Evolutionary conservation across 2,113 vertebrate species (phyloP), one percentile per base, ranked within the genome.

Genomic region (Eubucco bourcierii): DNA sequence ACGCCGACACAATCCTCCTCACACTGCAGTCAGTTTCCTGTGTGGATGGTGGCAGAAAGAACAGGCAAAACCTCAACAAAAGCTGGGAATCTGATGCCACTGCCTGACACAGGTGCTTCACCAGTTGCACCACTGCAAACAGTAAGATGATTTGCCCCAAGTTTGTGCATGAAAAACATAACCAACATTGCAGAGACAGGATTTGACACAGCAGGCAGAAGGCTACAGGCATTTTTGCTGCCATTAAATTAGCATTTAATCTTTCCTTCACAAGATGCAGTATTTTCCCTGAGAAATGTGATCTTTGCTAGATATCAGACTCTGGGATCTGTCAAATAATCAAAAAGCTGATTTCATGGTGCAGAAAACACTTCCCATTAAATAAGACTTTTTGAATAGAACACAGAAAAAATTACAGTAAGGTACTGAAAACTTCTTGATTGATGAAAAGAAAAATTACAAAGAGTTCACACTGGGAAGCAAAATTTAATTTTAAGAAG

Each of bases 211-310:
- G 59, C 66, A 88, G 33, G 59, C 71, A 39, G n/a, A 31, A 50
- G 34, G 71, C 75, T 63, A 63, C 52, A 63, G 71, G 67, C 78
- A 76, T 74, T 87, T 87, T 70, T 10, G 0, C 14, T 89, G 58
- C 61, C 71, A 85, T 79, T 87, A 64, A 73, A 94, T 93, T 84
- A 86, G 55, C 88, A 94, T 91, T 93, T 94, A 93, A 96, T 93
- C 88, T 96, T 87, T 59, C 84, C 78, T 89, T 80, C 64, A 50
- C 68, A 80, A 95, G 79, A 94, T 31, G 80, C 80, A 93, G 50
- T 24, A 1, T 89, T 92, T 90, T 77, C 75, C 89, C 89, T 39
- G 53, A 83, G 79, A 64, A 94, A 94, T 64, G n/a, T 56, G 78
- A 96, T 94, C 91, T 93, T 85, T 72, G 75, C 6, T 31, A 93